Percentiles rank a stretch among this genome's conserved stretches.
phyloP scores from a whole-genome alignment of 2,888 invertebrate species.

The Nemotelus pantherinus region DNA sequence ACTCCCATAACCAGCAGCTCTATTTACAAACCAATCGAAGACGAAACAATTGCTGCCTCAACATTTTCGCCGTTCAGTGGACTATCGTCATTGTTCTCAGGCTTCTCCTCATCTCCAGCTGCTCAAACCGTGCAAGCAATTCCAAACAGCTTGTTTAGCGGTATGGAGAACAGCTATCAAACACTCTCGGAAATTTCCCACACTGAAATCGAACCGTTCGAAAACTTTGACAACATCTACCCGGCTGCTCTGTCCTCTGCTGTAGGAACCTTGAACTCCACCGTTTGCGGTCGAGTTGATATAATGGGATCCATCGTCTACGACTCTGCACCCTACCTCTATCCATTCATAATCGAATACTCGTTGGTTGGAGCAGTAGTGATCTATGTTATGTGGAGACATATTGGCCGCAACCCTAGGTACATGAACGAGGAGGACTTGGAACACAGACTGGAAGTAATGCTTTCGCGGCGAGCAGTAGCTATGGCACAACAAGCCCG shows the following conservation, averaged over 20 bases:
- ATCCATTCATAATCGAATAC: conserved; percentile 96
- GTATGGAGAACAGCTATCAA: conserved; percentile 63
- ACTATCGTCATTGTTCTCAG: conserved; percentile 58
- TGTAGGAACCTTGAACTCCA: conserved; percentile 66
- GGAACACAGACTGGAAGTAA: conserved; percentile 87
- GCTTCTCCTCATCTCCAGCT: conserved; percentile 53
- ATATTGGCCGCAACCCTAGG: conserved; percentile 88
- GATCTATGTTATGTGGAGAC: conserved; percentile 96
- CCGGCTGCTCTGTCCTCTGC: conserved; percentile 69
- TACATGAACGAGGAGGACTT: conserved; percentile 83
- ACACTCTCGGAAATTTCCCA: conserved; percentile 62
- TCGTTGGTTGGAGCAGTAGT: conserved; percentile 95
- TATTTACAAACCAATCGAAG: conserved; percentile 49
- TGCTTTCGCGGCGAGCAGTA: conserved; percentile 86
- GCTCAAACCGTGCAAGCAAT: conserved; percentile 59
- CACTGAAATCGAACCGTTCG: conserved; percentile 64
- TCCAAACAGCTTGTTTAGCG: conserved; percentile 62
- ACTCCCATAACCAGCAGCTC: conserved; percentile 58
- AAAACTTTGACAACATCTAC: conserved; percentile 70
- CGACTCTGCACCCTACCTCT: conserved; percentile 93
- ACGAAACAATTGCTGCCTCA: conserved; percentile 52
- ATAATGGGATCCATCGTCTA: conserved; percentile 94
- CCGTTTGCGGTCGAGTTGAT: conserved; percentile 81
- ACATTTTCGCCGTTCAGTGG: conserved; percentile 45
- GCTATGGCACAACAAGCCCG: conserved; percentile 86